Base-by-base conservation (phyloP, 2,113 vertebrate genomes). In the Butorides virescens region DNA sequence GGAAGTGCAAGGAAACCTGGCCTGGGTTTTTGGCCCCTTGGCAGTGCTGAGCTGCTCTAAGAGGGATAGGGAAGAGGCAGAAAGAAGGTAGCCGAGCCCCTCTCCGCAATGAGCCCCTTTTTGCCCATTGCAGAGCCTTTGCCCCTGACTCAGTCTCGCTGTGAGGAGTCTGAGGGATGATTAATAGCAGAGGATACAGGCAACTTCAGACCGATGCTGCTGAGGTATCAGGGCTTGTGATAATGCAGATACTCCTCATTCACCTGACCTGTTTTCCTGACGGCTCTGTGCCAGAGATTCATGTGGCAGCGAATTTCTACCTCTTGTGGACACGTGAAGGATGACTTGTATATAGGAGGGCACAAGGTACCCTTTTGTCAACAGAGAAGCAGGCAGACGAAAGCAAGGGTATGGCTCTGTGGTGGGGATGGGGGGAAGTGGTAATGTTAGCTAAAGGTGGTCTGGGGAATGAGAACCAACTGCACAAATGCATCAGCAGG, bases 61-160 rank as follows among this genome's bases (percentile, higher is more conserved):
- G 34, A 49, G 25, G 27, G 27, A 42, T 2, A 50, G 22, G 27
- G 55, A 42, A 39, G 74, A 52, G 36, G 13, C 14, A 86, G 78
- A 78, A 89, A 36, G 7, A 34, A 73, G 46, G 30, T 44, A 44
- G 9, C 12, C 50, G 37, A 83, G 22, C 15, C 17, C 3, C 6
- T 63, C 20, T 81, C 26, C n/a, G 22, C 47, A 14, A 3, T 5
- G 11, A 91, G 47, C 16, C 4, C 23, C 13, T 71, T 70, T 18
- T 42, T 52, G 15, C 23, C 86, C 9, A 5, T 55, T 71, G 42
- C n/a, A 63, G 68, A 87, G 15, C 47, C n/a, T 70, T 73, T 87
- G 58, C 15, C 13, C 36, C 39, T 47, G 59, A 5, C n/a, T 81
- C 6, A 0, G 29, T 26, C 50, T 80, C 1, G 0, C 34, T 19